phyloP scores from a whole-genome alignment of 2,797 vertebrate species.

The Nannoperca obscura region DNA sequence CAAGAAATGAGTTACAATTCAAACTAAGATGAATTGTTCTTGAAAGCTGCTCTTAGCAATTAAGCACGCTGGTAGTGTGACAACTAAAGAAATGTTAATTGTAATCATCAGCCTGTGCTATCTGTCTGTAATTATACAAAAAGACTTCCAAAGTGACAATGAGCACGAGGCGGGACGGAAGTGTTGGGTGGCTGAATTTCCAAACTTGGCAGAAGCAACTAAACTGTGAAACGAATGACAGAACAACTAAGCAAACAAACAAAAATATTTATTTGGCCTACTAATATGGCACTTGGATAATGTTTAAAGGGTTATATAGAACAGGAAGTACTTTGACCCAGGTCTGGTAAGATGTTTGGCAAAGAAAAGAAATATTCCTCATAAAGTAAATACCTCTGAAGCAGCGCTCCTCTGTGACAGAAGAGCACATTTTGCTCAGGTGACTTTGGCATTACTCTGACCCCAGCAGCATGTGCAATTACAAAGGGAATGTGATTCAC shows the following conservation, averaged over 20 bases:
- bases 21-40: too few relatives aligned
- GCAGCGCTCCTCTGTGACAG: background rate
- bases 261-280: background rate
- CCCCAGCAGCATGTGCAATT: background rate
- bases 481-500: background rate
- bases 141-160: background rate
- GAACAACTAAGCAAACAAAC: background rate
- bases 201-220: background rate
- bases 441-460: background rate
- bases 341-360: slow-evolving; percentile 23
- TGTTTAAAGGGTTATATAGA: background rate
- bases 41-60: too few relatives aligned
- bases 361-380: slow-evolving; percentile 21
- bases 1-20: too few relatives aligned
- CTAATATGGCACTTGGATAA: slow-evolving; percentile 11
- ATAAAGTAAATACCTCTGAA: slow-evolving; percentile 12
- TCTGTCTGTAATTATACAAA: background rate
- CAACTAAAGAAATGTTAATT: background rate
- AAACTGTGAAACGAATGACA: background rate
- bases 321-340: slow-evolving; percentile 19
- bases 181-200: background rate
- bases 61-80: too few relatives aligned
- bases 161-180: too few relatives aligned
- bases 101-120: background rate
- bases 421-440: slow-evolving; percentile 19